Conservation (phyloP, 2,888 invertebrate genomes). For the Hyposoter dolosus region DNA sequence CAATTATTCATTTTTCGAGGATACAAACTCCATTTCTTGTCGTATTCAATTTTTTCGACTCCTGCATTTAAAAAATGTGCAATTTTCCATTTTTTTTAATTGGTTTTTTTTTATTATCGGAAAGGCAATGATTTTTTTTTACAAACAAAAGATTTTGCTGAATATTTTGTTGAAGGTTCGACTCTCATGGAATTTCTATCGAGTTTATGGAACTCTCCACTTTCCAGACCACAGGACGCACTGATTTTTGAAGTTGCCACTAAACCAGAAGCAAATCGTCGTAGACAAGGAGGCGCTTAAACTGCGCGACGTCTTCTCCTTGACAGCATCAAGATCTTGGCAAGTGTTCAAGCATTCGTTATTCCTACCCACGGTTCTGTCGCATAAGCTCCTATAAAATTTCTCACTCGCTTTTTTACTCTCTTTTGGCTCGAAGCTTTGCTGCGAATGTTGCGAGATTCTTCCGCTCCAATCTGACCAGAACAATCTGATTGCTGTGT, state of each 20-base stretch:
- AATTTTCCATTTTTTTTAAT: no score
- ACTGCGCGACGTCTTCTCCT: constrained; percentile 9
- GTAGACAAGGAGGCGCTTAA: constrained; percentile 26
- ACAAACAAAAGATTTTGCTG: no score
- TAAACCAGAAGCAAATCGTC: neutral
- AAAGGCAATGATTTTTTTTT: no score
- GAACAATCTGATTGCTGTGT: neutral
- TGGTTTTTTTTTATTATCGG: no score
- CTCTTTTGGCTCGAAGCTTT: constrained; percentile 21
- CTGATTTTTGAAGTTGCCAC: neutral
- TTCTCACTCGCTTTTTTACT: constrained; percentile 23
- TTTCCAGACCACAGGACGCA: neutral
- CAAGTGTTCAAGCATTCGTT: constrained; percentile 79
- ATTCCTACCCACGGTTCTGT: constrained; percentile 69
- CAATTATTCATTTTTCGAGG: no score
- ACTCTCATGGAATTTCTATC: neutral
- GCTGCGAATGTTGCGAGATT: constrained; percentile 46
- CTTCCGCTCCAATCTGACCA: constrained; percentile 25
- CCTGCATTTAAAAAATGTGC: no score
- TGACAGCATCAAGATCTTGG: constrained; percentile 76
- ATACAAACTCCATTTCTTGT: no score
- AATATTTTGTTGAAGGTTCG: no score
- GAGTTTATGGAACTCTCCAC: neutral
- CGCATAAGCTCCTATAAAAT: constrained; percentile 20
- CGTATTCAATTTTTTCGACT: no score